phyloP scores from a whole-genome alignment of 1,140 invertebrate species.

The Drosophila auraria region DNA sequence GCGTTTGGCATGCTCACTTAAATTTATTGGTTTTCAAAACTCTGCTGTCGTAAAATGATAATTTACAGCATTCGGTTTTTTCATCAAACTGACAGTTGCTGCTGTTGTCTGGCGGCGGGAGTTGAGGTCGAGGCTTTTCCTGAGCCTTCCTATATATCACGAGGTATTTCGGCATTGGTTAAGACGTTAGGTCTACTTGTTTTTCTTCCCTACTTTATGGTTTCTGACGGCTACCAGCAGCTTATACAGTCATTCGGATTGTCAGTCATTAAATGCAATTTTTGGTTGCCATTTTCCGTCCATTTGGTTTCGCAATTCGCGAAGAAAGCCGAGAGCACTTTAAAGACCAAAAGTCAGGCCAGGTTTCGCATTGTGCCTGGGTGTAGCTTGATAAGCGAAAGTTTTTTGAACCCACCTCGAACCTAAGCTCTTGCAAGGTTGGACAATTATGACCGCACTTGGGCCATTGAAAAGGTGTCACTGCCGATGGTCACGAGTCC shows the following conservation, averaged over 20 bases:
- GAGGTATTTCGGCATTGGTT: conserved; percentile 45
- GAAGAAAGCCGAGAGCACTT: conserved; percentile 61
- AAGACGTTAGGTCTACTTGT: conserved; percentile 51
- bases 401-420: conserved; percentile 68
- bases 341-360: conserved; percentile 53
- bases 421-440: conserved; percentile 58
- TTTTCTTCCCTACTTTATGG: conserved; percentile 37
- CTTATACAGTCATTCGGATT: conserved; percentile 29
- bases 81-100: conserved; percentile 68
- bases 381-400: conserved; percentile 72
- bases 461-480: conserved; percentile 42
- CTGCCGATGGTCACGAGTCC: conserved; percentile 40
- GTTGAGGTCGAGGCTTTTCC: conserved; percentile 26
- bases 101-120: conserved; percentile 7
- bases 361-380: conserved; percentile 48
- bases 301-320: conserved; percentile 58
- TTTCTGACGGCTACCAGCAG: conserved; percentile 11
- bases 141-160: conserved; percentile 21
- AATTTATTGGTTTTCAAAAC: conserved; percentile 80
- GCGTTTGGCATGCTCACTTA: conserved; percentile 30
- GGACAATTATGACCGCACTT: conserved; percentile 59
- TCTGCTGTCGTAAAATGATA: conserved; percentile 80
- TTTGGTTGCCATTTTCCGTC: conserved; percentile 54
- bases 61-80: conserved; percentile 79
- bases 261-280: conserved; percentile 73